Evolutionary conservation across 2,113 vertebrate genomes (phyloP).

Genomic region (Origma solitaria): DNA sequence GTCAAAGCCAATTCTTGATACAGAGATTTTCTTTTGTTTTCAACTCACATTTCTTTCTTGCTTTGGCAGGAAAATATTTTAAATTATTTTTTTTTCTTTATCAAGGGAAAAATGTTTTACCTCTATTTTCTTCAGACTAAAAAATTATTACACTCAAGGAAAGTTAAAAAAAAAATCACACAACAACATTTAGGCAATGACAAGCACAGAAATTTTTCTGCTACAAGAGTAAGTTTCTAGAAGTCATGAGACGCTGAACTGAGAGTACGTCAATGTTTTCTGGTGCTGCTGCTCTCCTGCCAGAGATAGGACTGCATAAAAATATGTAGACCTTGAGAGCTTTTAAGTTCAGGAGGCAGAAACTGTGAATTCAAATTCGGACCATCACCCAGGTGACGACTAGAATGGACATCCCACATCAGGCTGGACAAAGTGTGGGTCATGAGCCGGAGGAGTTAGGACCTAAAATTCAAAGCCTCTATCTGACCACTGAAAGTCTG

Average conservation of each 20-base stretch:
- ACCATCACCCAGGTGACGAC: neutral
- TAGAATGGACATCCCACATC: neutral
- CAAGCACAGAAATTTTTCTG: neutral
- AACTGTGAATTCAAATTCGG: neutral
- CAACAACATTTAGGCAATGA: neutral
- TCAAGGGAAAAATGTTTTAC: neutral
- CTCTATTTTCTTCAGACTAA: neutral
- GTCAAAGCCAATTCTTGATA: neutral
- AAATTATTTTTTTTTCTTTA: neutral
- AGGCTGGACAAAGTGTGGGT: neutral
- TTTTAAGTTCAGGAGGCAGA: neutral
- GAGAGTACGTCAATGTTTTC: neutral
- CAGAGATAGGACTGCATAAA: neutral
- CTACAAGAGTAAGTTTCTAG: neutral
- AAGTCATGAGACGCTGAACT: neutral
- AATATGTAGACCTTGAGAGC: neutral
- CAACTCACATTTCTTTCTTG: neutral
- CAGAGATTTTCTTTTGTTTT: constrained; percentile 8
- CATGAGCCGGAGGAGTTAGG: neutral
- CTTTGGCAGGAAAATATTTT: neutral
- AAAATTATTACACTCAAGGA: neutral
- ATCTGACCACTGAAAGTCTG: neutral
- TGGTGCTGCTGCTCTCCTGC: neutral
- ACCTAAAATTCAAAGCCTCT: neutral
- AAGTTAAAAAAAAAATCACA: neutral